These are phyloP conservation scores for Sapayoa aenigma DNA, from an alignment of 2,113 vertebrate genomes.

Conservation along the genomic window DNA sequence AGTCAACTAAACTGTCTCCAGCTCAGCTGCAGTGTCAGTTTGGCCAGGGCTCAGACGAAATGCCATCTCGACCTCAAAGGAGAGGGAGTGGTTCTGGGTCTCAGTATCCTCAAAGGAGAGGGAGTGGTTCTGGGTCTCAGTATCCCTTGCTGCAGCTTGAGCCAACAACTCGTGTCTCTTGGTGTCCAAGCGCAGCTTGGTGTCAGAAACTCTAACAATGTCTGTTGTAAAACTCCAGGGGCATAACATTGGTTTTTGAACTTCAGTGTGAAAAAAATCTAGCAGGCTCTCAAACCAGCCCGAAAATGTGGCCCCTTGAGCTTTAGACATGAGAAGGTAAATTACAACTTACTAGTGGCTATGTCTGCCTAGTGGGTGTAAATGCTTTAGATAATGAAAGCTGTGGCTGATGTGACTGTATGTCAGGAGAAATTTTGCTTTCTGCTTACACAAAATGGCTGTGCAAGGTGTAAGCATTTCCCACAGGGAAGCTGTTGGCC, in stretches of 20 bases:
- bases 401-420: fast-evolving
- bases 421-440: neutral
- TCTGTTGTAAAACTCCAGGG: neutral
- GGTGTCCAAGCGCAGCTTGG: neutral
- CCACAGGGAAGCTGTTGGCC: neutral
- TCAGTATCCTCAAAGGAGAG: neutral
- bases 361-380: neutral
- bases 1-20: neutral
- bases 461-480: neutral
- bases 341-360: neutral
- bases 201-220: neutral
- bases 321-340: neutral
- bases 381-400: neutral
- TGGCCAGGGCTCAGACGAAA: neutral
- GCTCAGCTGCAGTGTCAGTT: neutral
- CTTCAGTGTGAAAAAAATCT: neutral
- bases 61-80: neutral
- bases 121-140: neutral
- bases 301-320: neutral
- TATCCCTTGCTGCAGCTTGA: neutral
- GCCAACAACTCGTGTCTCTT: neutral
- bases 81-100: neutral
- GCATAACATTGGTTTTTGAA: fast-evolving
- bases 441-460: neutral
- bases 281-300: neutral